phyloP scores from a whole-genome alignment of 23 tunicate genomes.

The Halocynthia aurantium region DNA sequence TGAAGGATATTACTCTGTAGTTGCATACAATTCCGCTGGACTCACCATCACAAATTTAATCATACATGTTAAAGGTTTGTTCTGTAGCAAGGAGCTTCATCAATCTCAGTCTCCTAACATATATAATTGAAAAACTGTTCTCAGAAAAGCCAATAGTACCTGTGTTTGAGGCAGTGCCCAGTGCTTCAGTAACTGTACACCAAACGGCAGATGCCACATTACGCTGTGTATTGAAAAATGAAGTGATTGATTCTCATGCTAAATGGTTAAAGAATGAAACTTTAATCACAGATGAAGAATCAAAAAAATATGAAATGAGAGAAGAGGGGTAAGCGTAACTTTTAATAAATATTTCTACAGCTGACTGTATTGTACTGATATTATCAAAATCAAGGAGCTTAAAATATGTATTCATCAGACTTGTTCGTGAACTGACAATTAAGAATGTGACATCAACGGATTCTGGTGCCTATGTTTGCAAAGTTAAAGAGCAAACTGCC shows the following conservation, averaged over 20 bases:
- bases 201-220: constrained; percentile 38
- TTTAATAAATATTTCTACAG: background rate
- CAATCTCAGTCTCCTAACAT: too few species aligned
- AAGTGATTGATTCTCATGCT: constrained; percentile 11
- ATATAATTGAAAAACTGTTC: background rate
- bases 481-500: constrained; percentile 22
- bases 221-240: constrained; percentile 21
- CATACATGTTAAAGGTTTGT: constrained; percentile 28
- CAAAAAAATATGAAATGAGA: constrained; percentile 36
- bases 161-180: background rate
- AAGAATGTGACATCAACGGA: constrained; percentile 36
- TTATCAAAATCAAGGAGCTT: background rate
- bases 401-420: background rate
- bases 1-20: constrained; percentile 34
- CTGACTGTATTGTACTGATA: background rate
- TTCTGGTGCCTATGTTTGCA: constrained; percentile 33
- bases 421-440: constrained; percentile 30
- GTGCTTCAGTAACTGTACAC: constrained; percentile 20
- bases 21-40: constrained; percentile 49
- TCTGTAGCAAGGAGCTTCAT: background rate
- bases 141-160: background rate
- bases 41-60: constrained; percentile 19
- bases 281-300: background rate
- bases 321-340: constrained; percentile 20
- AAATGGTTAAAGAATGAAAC: constrained; percentile 39